Conservation (phyloP, 1,140 invertebrate genomes). For the Capitella teleta region DNA sequence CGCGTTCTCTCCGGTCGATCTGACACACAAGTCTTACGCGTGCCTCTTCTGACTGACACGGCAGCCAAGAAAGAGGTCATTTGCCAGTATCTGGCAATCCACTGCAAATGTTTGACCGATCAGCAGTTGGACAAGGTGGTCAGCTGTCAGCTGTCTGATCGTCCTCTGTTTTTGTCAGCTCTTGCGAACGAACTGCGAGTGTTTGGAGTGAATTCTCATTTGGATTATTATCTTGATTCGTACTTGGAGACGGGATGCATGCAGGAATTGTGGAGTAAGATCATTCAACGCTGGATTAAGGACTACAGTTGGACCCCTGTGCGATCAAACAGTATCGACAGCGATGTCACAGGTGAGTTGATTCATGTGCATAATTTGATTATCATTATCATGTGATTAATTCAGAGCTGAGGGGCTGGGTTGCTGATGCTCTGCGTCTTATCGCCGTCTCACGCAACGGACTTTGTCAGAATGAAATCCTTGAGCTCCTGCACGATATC, state of each 20-base stretch:
- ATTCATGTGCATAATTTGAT: no score
- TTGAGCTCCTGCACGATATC: conserved; percentile 20
- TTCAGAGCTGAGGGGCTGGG: conserved; percentile 25
- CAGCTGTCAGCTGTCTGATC: conserved; percentile 13
- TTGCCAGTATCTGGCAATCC: conserved; percentile 1
- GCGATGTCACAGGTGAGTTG: no score
- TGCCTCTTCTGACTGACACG: not conserved
- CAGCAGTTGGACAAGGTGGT: conserved; percentile 13
- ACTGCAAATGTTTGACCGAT: conserved; percentile 6
- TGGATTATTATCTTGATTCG: conserved; percentile 20
- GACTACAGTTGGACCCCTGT: conserved; percentile 32
- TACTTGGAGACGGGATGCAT: conserved; percentile 13
- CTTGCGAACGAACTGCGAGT: conserved; percentile 22
- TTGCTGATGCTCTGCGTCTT: conserved; percentile 32
- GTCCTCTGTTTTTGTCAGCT: conserved; percentile 23
- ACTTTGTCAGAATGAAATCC: conserved; percentile 23
- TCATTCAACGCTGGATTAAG: conserved; percentile 26
- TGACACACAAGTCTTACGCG: not conserved
- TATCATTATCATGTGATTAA: no score
- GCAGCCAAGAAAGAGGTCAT: not conserved
- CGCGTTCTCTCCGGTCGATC: conserved; percentile 13
- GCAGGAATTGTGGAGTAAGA: conserved; percentile 22
- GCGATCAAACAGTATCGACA: no score
- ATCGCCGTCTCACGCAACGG: conserved; percentile 30
- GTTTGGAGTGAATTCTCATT: conserved; percentile 17